These are phyloP conservation scores for Ophraella communa DNA, from an alignment of 2,888 invertebrate species.

Conservation along the genomic window DNA sequence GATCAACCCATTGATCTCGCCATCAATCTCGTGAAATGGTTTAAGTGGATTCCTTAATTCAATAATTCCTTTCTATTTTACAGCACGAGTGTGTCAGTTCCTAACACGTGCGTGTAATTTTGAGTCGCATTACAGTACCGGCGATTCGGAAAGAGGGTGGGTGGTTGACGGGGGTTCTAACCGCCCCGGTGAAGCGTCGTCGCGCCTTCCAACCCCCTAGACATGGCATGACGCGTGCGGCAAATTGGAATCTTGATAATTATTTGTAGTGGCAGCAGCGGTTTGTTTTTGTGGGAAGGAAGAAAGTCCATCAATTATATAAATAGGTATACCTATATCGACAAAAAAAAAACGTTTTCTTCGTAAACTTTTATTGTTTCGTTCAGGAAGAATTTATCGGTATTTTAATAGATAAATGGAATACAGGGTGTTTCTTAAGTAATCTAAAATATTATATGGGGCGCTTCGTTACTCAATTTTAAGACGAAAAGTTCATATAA, in stretches of 20 bases:
- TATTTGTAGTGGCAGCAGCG: conserved; percentile 7
- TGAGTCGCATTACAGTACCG: conserved; percentile 32
- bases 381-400: no score
- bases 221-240: conserved; percentile 12
- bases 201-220: conserved; percentile 2
- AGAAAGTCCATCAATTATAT: conserved; percentile 1
- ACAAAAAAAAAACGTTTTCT: not conserved
- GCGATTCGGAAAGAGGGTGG: no score
- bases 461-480: no score
- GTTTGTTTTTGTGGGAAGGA: conserved; percentile 12
- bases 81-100: conserved; percentile 40
- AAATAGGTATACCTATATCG: not conserved
- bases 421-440: no score
- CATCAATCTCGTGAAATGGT: conserved; percentile 32
- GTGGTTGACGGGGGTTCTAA: no score
- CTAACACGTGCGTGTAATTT: conserved; percentile 41
- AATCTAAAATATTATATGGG: no score
- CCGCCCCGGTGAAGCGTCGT: not conserved
- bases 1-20: conserved; percentile 6
- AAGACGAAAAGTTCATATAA: no score
- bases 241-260: conserved; percentile 16
- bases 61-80: conserved; percentile 42
- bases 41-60: conserved; percentile 38
- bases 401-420: no score
- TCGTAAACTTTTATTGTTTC: not conserved